Conservation (phyloP, 2,797 vertebrate genomes). For the Chloroceryle amazona region DNA sequence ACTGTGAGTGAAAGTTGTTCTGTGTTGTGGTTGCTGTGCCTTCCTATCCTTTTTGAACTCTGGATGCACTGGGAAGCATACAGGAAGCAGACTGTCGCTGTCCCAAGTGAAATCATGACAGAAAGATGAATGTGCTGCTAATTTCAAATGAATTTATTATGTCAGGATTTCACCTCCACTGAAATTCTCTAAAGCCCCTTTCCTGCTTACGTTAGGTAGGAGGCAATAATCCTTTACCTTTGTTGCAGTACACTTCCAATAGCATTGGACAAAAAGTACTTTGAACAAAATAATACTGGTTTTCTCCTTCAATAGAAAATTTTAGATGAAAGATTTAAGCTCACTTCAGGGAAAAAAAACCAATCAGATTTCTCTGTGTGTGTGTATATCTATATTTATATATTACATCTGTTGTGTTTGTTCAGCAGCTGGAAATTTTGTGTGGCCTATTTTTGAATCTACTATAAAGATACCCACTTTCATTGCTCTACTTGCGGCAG, state of each 20-base stretch:
- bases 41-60: not conserved
- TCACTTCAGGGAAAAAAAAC: not conserved
- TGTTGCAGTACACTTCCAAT: not conserved
- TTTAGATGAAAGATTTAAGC: not conserved
- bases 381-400: not conserved
- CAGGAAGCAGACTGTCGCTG: not conserved
- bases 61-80: not conserved
- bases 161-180: not conserved
- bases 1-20: not conserved
- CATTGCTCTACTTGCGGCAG: not conserved
- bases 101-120: not conserved
- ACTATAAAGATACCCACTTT: not conserved
- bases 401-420: not conserved
- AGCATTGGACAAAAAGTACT: not conserved
- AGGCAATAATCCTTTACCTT: not conserved
- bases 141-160: not conserved
- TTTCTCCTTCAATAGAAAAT: not conserved
- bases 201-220: not conserved
- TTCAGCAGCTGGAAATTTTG: not conserved
- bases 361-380: not conserved
- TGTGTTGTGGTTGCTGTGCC: not conserved
- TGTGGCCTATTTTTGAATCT: not conserved
- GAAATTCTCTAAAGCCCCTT: not conserved
- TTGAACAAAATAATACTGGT: not conserved
- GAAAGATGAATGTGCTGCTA: not conserved